Conservation (phyloP, 2,888 invertebrate genomes). For the Terebella lapidaria region DNA sequence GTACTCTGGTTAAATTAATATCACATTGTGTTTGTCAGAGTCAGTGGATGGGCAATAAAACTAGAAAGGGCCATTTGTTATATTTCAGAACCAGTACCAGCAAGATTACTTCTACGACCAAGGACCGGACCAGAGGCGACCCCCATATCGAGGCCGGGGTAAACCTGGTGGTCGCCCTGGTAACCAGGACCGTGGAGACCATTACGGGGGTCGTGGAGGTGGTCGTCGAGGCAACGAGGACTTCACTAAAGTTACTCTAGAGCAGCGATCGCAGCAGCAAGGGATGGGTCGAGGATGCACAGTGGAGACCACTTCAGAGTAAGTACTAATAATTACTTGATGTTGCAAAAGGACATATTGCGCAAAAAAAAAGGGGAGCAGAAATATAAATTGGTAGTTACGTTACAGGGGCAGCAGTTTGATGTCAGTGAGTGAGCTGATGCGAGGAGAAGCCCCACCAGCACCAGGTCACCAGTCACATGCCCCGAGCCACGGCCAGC, state of each 20-base stretch:
- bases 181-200: not conserved
- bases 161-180: not conserved
- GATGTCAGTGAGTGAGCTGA: not conserved
- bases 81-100: no score
- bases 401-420: not conserved
- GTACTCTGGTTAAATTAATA: no score
- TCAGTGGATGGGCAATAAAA: no score
- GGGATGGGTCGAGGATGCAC: conserved; percentile 25
- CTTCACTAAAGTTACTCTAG: conserved; percentile 10
- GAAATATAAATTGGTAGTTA: no score
- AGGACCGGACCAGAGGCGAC: no score
- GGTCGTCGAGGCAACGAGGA: not conserved
- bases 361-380: no score
- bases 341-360: not conserved
- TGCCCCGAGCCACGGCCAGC: no score
- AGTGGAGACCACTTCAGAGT: conserved; percentile 16
- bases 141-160: not conserved
- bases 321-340: not conserved
- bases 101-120: no score
- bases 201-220: not conserved
- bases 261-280: conserved; percentile 22
- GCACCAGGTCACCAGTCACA: no score
- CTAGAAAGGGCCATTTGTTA: no score
- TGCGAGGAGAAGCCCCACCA: not conserved
- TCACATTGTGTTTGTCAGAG: no score